Base-by-base conservation (phyloP, 2,113 vertebrate genomes). In the Dicrurus megarhynchus region DNA sequence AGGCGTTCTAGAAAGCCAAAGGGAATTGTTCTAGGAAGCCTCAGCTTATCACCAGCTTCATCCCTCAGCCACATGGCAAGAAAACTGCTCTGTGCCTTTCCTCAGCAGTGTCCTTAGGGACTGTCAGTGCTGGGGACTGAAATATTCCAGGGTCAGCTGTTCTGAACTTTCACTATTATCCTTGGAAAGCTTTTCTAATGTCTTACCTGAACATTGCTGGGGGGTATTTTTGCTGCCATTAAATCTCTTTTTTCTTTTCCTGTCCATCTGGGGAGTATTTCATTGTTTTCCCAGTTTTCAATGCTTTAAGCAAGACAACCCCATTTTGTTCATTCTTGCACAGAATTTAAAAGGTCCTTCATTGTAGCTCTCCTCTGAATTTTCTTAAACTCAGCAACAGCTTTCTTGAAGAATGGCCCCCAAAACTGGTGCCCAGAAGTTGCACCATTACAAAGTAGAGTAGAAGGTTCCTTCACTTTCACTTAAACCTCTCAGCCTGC, bases 181-280 rank as follows among this genome's bases (percentile, higher is more conserved):
- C 27, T 6, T 44, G n/a, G 56, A 70, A 92, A 67, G 10, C 26
- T 67, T 57, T 85, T 59, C 35, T 50, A 26, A 37, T n/a, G 16
- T 82, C 52, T 53, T 65, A 79, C 17, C 10, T 82, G 39, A 59
- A 15, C 18, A 49, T 6, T 23, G 9, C 3, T 19, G 39, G 39
- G 15, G 9, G 12, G 1, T 53, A 21, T 24, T 44, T 49, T 69
- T 41, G 11, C 17, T 35, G 4, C 2, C 0, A 35, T 18, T 57
- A 39, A 33, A 30, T 37, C 2, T 52, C 60, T 41, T 82, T 8
- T 37, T 80, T 47, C 41, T 65, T 75, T 60, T 57, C 41, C 18
- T 28, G 15, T 49, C 37, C 22, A n/a, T 53, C 56, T 28, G 21
- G 37, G 24, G 42, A 87, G 19, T 32, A 56, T 60, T 77, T 52